Base-by-base conservation (phyloP, 2,797 vertebrate genomes). In the Argentina silus region DNA sequence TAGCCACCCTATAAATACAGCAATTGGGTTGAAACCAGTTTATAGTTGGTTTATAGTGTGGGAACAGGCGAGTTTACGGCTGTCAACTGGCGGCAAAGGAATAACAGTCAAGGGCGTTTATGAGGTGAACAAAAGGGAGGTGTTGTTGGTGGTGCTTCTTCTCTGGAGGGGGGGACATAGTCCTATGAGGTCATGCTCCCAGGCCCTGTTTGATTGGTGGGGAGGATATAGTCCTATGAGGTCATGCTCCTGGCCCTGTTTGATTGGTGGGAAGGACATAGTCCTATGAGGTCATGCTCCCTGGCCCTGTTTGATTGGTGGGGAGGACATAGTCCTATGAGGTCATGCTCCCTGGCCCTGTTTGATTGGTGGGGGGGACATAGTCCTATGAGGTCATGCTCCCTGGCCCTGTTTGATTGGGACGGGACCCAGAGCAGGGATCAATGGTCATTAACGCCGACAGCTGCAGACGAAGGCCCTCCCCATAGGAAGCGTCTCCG, bases 401-500 rank as follows among this genome's bases (percentile, higher is more conserved):
- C 68, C 66, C 2, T 55, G 66, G 53, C 73, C 67, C 74, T 69
- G 83, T 90, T 88, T 90, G 87, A 90, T 89, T 84, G 67, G 84
- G 90, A 87, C 78, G 83, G 80, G 79, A 82, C 88, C 85, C 75
- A 81, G 72, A 86, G 78, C 67, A 42, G 68, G 88, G 87, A 91
- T 91, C 82, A 91, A 85, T 84, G 86, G 84, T 89, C 87, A 91
- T 91, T 90, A 90, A 76, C 69, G 59, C 62, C 47, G 81, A 91
- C 93, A 93, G 91, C 91, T 94, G 92, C 86, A 90, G 85, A 88
- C 74, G 81, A 78, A 86, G 79, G 62, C 75, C 12, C 69, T 71
- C 81, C 69, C 76, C 48, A 10, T 6, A 44, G 66, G 70, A 83
- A 77, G 81, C 77, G 14, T 77, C 70, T 7, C 78, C 56, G n/a